Percentiles rank a stretch among this genome's conserved stretches.
Conservation (phyloP, 1,140 invertebrate genomes). For the Diploscapter pachys region DNA sequence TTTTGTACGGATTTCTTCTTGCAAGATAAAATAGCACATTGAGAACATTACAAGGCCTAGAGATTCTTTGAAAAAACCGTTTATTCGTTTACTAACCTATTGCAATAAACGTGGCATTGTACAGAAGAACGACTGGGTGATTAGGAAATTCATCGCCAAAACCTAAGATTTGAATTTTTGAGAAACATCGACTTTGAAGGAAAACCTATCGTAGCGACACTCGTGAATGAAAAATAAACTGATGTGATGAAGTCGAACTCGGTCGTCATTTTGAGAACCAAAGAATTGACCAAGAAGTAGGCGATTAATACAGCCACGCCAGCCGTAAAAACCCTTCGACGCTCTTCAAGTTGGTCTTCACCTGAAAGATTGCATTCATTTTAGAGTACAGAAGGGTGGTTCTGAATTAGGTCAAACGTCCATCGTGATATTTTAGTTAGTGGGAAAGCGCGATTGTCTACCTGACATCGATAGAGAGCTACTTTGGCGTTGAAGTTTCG, state of each 20-base stretch:
- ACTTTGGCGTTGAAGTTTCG: neutral
- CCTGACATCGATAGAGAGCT: slow-evolving; percentile 10
- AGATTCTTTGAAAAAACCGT: neutral
- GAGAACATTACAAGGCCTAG: slow-evolving; percentile 50
- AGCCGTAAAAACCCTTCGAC: no score
- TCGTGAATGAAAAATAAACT: slow-evolving; percentile 55
- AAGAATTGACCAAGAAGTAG: slow-evolving; percentile 39
- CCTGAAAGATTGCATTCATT: no score
- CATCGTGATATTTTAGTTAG: no score
- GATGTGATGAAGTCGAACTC: slow-evolving; percentile 53
- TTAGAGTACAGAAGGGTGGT: no score
- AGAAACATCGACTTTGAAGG: no score
- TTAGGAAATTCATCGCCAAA: slow-evolving; percentile 49
- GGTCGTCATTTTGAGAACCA: slow-evolving; percentile 12
- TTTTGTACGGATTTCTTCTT: slow-evolving; percentile 53
- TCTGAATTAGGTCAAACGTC: no score
- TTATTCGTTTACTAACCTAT: slow-evolving; percentile 26
- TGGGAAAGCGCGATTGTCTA: neutral
- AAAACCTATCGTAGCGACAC: slow-evolving; percentile 52
- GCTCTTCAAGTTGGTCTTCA: no score
- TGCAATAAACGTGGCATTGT: slow-evolving; percentile 49
- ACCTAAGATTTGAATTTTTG: no score
- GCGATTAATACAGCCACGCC: slow-evolving; percentile 50
- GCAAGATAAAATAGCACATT: slow-evolving; percentile 57
- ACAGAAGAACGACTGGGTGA: slow-evolving; percentile 43